phyloP scores from a whole-genome alignment of 2,113 vertebrate genomes.

The Corythornis cristatus region DNA sequence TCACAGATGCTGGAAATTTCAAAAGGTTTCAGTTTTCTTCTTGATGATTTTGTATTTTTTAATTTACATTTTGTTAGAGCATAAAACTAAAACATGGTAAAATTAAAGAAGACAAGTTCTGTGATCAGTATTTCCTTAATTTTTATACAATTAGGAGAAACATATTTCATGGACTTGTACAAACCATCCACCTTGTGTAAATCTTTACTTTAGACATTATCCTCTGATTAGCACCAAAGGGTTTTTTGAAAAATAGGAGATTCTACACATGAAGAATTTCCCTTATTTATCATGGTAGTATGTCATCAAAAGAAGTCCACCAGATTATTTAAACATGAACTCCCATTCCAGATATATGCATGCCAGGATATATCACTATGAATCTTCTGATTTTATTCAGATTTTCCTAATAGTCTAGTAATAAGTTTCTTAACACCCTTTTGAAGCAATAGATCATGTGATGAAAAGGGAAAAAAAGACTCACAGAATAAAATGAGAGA shows the following conservation, averaged over 20 bases:
- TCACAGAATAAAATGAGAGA: not conserved
- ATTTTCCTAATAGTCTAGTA: not conserved
- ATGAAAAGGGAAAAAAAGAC: not conserved
- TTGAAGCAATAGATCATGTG: not conserved
- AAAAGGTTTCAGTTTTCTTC: not conserved
- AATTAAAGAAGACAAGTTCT: not conserved
- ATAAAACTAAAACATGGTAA: not conserved
- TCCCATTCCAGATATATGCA: not conserved
- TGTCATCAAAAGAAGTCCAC: conserved; percentile 10
- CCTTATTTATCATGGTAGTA: conserved; percentile 1
- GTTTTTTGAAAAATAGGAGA: not conserved
- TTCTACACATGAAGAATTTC: not conserved
- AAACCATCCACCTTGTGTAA: not conserved
- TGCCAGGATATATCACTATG: not conserved
- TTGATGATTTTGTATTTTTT: not conserved
- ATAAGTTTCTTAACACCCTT: not conserved
- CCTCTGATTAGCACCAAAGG: not conserved
- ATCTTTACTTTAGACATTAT: not conserved
- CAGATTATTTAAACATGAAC: not conserved
- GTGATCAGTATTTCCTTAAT: not conserved
- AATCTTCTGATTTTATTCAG: not conserved
- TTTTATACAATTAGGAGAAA: not conserved
- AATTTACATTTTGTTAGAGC: not conserved
- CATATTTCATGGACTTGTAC: not conserved
- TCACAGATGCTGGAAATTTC: not conserved